Base-by-base conservation (phyloP, 2,888 invertebrate species). In the Sminthurides aquaticus region DNA sequence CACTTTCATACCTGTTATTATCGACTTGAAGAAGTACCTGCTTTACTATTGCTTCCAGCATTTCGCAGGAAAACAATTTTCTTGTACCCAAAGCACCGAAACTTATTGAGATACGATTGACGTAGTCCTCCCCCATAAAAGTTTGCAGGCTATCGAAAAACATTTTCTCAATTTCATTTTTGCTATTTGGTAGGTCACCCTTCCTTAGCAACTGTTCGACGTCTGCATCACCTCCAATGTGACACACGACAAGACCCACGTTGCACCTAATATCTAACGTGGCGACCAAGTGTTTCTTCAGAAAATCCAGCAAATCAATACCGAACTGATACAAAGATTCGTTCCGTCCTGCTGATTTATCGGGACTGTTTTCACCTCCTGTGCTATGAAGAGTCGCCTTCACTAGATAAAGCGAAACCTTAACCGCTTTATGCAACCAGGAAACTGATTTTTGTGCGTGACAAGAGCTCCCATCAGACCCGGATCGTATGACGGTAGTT, bases 191-290 rank as follows among this genome's bases (percentile, higher is more conserved):
- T n/a, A n/a, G n/a, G n/a, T 27, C 3, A 20, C 3, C 15, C 11
- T 28, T 24, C 52, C 59, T 24, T 5, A 28, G n/a, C 11, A 29
- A 8, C 2, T 18, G 28, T 2, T 25, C 57, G 15, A n/a, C 29
- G 5, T 49, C 8, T 24, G 5, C 11, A 29, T 62, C 48, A 3
- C 24, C 52, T 11, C 18, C 22, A 3, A 62, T 20, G 49, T 71
- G 65, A 20, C 69, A 67, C 5, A 71, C 26, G 27, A 63, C 61
- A 11, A 73, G 58, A 27, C 73, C 71, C 48, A 66, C 65, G 54
- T 70, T 72, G 43, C 71, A 72, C 24, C 68, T 67, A 20, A 73
- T 64, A 48, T 72, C 71, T 49, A 73, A 48, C 18, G 28, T 60
- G 24, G 60, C 59, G n/a, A 3, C 54, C 5, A 60, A 58, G 48